Evolutionary conservation across 2,113 vertebrate species (phyloP), one percentile per base, ranked within the genome.

Genomic region (Nymphicus hollandicus): DNA sequence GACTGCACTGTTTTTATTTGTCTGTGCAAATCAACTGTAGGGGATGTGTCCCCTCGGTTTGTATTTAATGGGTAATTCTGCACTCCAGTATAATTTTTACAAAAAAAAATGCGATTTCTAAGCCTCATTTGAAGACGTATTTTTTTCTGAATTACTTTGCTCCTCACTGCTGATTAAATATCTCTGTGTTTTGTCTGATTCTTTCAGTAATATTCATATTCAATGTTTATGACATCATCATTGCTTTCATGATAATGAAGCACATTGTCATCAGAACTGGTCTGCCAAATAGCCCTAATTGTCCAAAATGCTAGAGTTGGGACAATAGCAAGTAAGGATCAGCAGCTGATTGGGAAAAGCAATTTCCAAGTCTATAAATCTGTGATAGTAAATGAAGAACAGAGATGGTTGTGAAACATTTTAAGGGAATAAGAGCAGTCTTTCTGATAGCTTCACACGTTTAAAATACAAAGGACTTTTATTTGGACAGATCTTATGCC

Each of bases 171-270:
- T 94, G 78, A 91, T 91, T 96, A 91, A 95, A 86, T 89, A 86
- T 95, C 61, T 89, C 70, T 80, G 2, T 88, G 81, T 96, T 96
- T 97, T 96, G 95, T 88, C 81, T 96, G 87, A 93, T 91, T 39
- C 81, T 91, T 89, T 94, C 89, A 83, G 49, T 73, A 86, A 86
- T 80, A 58, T 70, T 93, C 68, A 70, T 82, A 91, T 91, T 93
- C 63, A 93, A 27, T 0, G 6, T 46, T 93, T n/a, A n/a, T 89
- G 93, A 96, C 94, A 93, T 96, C 94, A 93, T 86, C 46, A 68
- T 50, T 91, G 49, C 89, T 96, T 96, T 96, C 79, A 95, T 19
- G 60, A 52, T 96, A 96, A 97, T 94, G 88, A 95, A 90, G 43
- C 35, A 35, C 56, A 96, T 96, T 96, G 91, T 96, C 64, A 78